Conservation (phyloP, 2,113 vertebrate genomes). For the Podocnemis expansa region DNA sequence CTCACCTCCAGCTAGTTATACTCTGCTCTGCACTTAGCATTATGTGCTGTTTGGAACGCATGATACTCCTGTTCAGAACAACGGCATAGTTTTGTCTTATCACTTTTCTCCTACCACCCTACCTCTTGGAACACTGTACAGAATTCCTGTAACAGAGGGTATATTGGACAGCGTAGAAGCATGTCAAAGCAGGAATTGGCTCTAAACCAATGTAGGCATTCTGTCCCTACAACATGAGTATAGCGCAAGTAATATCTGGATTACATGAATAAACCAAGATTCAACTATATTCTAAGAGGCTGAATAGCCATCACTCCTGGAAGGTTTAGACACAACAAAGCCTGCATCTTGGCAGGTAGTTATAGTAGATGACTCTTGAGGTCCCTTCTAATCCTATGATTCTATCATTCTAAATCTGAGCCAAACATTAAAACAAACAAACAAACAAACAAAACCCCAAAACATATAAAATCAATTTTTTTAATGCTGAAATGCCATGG, state of each 20-base stretch:
- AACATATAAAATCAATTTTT: background rate
- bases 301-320: too few relatives aligned
- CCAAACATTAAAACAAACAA: background rate
- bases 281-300: background rate
- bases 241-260: background rate
- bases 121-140: background rate
- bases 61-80: too few relatives aligned
- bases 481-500: background rate
- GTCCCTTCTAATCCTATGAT: too few relatives aligned
- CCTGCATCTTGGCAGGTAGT: too few relatives aligned
- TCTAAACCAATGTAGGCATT: background rate
- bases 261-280: background rate
- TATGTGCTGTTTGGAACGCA: too few relatives aligned
- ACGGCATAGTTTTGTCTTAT: background rate
- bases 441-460: too few relatives aligned
- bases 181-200: background rate
- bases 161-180: background rate
- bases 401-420: background rate
- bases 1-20: too few relatives aligned
- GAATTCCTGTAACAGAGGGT: background rate
- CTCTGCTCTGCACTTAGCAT: too few relatives aligned
- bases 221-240: background rate
- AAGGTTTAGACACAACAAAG: too few relatives aligned
- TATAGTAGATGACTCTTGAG: too few relatives aligned
- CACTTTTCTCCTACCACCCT: background rate